Evolutionary conservation across 2,113 vertebrate genomes (phyloP).

Genomic region (Hypocryptadius cinnamomeus): DNA sequence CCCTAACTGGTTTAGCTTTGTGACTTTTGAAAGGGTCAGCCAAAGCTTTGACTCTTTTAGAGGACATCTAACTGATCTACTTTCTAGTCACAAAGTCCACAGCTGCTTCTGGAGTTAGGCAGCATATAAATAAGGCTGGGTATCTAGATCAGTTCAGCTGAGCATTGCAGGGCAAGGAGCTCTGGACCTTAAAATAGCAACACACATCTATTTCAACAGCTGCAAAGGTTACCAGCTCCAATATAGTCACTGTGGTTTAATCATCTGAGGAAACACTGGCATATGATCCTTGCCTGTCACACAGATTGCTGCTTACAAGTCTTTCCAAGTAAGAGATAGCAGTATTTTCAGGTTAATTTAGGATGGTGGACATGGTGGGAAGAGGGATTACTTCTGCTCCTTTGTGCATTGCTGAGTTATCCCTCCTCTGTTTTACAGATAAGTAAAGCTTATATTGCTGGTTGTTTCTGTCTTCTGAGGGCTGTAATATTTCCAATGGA

Average conservation of each 20-base stretch:
- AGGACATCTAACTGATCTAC: background rate
- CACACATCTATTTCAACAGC: background rate
- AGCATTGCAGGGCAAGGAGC: background rate
- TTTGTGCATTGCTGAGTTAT: background rate
- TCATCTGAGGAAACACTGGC: background rate
- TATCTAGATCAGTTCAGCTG: background rate
- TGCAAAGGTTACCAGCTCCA: background rate
- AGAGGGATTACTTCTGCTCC: background rate
- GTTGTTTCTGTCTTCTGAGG: background rate
- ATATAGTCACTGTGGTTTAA: background rate
- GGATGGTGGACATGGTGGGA: background rate
- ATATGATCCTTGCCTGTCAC: background rate
- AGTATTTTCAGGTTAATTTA: background rate
- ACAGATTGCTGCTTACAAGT: background rate
- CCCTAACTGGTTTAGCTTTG: background rate
- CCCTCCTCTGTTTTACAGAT: background rate
- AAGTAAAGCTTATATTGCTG: background rate
- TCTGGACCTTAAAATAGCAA: constrained; percentile 35
- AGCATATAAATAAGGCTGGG: background rate
- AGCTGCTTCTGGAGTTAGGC: background rate
- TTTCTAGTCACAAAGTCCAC: background rate
- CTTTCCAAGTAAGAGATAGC: background rate
- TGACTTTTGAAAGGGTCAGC: background rate
- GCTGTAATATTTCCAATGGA: background rate
- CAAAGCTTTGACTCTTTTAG: background rate